Base-by-base conservation (phyloP, 2,888 invertebrate genomes). In the Drosophila picticornis region DNA sequence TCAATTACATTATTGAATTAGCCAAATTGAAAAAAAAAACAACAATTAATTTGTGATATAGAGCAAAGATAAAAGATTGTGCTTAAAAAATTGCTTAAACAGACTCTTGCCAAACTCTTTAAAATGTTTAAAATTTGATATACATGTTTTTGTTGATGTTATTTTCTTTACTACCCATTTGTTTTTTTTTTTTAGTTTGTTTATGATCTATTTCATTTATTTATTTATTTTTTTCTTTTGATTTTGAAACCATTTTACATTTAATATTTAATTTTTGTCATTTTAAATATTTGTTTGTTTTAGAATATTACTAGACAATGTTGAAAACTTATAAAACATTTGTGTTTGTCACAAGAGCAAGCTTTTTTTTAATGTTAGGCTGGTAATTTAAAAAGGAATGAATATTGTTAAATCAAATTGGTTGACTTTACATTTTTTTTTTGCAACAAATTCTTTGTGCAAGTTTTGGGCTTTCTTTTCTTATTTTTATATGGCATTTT, bases 171-270 rank as follows among this genome's bases (percentile, higher is more conserved):
- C 52, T 56, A 64, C 46, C 52, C 38, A 57, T 31, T 50, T 64
- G 11, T 60, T 59, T 64, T 53, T 53, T 53, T 57, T 59, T 56
- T 38, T 29, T 27, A 32, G 29, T 67, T 73, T 29, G n/a, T 40
- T 29, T 31, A 57, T 57, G 40, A 38, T 57, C n/a, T 38, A 29
- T 27, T 40, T 57, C 40, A 16, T 40, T 31, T 29, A 43, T 51
- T 32, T 63, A 51, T 72, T 75, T 52, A 25, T 38, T 72, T 61
- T 50, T 63, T 52, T 34, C 34, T 76, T 73, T 88, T 85, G 88
- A 86, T 86, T 90, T 78, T 86, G 85, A 86, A 86, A 86, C 85
- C 85, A 86, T 90, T 86, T 85, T 86, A 88, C 78, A 84, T 83
- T 77, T 80, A 76, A 80, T 77, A 79, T 89, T 84, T 83, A 86